Evolutionary conservation across 2,113 vertebrate species (phyloP).

Genomic region (Chrysemys picta): DNA sequence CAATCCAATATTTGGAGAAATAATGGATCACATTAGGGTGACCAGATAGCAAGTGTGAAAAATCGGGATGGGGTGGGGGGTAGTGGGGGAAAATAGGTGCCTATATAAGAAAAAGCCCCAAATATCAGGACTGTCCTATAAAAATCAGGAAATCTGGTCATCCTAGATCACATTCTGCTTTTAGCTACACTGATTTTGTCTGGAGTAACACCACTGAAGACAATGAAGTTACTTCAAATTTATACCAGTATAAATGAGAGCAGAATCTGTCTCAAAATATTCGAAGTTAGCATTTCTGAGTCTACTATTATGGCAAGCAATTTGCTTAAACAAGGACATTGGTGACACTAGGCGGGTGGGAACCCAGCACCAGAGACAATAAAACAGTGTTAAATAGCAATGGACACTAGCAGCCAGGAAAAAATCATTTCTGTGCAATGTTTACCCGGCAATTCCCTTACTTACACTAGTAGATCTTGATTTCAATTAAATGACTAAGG

Average conservation of each 20-base stretch:
- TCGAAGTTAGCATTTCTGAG: background rate
- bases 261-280: background rate
- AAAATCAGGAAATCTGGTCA: too few species aligned
- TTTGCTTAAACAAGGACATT: slow-evolving; percentile 39
- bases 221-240: background rate
- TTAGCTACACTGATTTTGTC: background rate
- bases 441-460: background rate
- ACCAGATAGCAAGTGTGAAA: too few species aligned
- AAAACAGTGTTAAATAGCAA: slow-evolving; percentile 62
- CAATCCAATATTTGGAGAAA: background rate
- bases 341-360: slow-evolving; percentile 69
- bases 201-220: background rate
- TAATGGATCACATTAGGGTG: background rate
- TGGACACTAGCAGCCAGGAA: slow-evolving; percentile 42
- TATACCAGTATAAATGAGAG: background rate
- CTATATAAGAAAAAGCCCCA: too few species aligned
- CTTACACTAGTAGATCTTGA: background rate
- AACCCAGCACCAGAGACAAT: slow-evolving; percentile 62
- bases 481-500: background rate
- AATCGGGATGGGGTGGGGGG: too few species aligned
- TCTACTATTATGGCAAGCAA: slow-evolving; percentile 12
- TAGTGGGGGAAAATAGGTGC: too few species aligned
- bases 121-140: too few species aligned
- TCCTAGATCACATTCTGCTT: background rate
- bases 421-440: background rate